phyloP scores from a whole-genome alignment of 2,888 invertebrate genomes.

The Drosophila limbata region DNA sequence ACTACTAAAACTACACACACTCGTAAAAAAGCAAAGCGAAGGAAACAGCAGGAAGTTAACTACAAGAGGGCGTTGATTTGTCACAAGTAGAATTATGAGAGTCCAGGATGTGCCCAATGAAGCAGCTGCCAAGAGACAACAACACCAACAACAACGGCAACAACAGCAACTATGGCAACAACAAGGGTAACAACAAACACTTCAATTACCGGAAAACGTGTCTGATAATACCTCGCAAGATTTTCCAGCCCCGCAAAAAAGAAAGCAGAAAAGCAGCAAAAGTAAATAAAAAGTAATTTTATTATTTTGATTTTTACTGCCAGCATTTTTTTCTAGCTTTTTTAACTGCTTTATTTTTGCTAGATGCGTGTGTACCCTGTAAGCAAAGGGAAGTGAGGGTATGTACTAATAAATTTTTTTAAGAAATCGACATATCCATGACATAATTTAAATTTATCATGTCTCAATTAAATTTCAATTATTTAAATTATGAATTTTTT shows the following conservation, averaged over 20 bases:
- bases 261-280: conserved; percentile 28
- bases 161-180: conserved; percentile 18
- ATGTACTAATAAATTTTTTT: no score
- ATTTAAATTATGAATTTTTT: no score
- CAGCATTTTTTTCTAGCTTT: conserved; percentile 24
- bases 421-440: no score
- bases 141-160: conserved; percentile 29
- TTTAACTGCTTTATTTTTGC: conserved; percentile 29
- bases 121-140: conserved; percentile 58
- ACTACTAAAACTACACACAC: conserved; percentile 59
- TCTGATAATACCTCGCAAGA: conserved; percentile 74
- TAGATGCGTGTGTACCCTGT: conserved; percentile 19
- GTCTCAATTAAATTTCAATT: no score
- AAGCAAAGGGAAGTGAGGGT: not conserved
- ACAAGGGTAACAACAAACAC: conserved; percentile 59
- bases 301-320: conserved; percentile 70
- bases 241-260: conserved; percentile 40
- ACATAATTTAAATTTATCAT: no score
- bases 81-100: conserved; percentile 78
- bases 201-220: conserved; percentile 83
- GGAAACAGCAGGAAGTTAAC: conserved; percentile 67
- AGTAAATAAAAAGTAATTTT: conserved; percentile 77
- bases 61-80: conserved; percentile 81
- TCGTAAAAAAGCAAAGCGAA: conserved; percentile 41
- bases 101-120: conserved; percentile 43